Base-by-base conservation (phyloP, 2,113 vertebrate species). In the Odontophorus gujanensis region DNA sequence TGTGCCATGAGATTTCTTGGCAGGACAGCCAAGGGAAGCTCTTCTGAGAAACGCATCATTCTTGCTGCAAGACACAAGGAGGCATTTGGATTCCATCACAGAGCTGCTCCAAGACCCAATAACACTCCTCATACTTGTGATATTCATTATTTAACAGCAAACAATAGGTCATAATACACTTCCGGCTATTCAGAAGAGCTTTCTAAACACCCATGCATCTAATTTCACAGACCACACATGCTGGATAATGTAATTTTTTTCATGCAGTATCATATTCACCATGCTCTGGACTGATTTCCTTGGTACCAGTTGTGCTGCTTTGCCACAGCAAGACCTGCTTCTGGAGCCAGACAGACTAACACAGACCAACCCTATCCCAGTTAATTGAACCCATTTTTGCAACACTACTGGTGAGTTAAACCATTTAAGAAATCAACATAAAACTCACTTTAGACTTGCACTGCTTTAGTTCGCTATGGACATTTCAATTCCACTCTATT, bases 91-190 rank as follows among this genome's bases (percentile, higher is more conserved):
- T 50, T 84, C 66, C 58, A 47, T 74, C 77, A 75, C 0, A 2
- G 50, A 91, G 61, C 48, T 89, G 61, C 28, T 94, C 63, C 53
- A 50, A 69, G 71, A 96, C 32, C 36, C 17, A 86, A 7, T 43
- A 51, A 65, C 93, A 81, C 15, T 51, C 57, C 55, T 76, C 17
- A 9, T n/a, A 68, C 36, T 63, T 76, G 45, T 53, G 75, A 91
- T 13, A 68, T 38, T 85, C 55, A 25, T 87, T 90, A 91, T 81
- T 89, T 77, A 96, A 81, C 24, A 81, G 63, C 74, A 85, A 68
- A 74, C 89, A 75, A 83, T 28, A 83, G 43, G 28, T 40, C 81
- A 81, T 96, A 95, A 94, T 57, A 94, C 95, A 90, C 69, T 68
- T 92, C 6, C 61, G 63, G 81, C 72, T 73, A 86, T 71, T 90